These are phyloP conservation scores for Chromis chromis DNA, from an alignment of 2,797 vertebrate genomes.

Conservation along the genomic window DNA sequence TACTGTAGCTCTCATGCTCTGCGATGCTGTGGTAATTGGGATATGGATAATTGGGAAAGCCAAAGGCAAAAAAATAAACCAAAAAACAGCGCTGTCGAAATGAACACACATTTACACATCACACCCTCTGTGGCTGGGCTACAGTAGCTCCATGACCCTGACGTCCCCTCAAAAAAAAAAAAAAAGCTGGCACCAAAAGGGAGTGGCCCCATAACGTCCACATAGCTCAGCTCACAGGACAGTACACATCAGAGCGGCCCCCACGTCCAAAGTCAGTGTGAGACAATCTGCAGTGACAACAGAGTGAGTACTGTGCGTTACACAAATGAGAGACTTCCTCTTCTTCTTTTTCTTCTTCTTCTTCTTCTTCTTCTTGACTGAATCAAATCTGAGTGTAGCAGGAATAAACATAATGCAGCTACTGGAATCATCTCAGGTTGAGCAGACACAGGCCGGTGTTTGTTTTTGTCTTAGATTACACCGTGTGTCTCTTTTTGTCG, in stretches of 20 bases:
- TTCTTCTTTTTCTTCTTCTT: not conserved
- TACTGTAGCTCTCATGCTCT: not conserved
- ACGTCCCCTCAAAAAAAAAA: conserved; percentile 25
- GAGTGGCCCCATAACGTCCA: conserved; percentile 66
- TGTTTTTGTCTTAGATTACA: conserved; percentile 40
- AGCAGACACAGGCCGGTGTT: conserved; percentile 36
- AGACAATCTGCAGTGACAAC: conserved; percentile 64
- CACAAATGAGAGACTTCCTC: conserved; percentile 37
- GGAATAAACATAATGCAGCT: conserved; percentile 52
- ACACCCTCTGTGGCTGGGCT: not conserved
- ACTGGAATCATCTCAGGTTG: conserved; percentile 47
- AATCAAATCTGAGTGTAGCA: conserved; percentile 31
- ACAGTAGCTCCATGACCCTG: conserved; percentile 39
- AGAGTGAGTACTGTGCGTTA: conserved; percentile 58
- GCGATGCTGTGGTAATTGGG: conserved; percentile 12
- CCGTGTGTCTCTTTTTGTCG: not conserved
- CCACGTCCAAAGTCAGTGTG: conserved; percentile 48
- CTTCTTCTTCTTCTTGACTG: conserved; percentile 1
- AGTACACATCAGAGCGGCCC: conserved; percentile 36
- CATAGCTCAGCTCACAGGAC: conserved; percentile 63
- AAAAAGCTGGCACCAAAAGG: conserved; percentile 50
- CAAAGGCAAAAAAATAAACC: conserved; percentile 13
- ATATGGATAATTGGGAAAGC: conserved; percentile 14
- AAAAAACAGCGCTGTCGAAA: conserved; percentile 7
- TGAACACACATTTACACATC: conserved; percentile 10